These are phyloP conservation scores for Ophthalmolycus amberensis DNA, from an alignment of 2,113 vertebrate genomes.

Conservation along the genomic window DNA sequence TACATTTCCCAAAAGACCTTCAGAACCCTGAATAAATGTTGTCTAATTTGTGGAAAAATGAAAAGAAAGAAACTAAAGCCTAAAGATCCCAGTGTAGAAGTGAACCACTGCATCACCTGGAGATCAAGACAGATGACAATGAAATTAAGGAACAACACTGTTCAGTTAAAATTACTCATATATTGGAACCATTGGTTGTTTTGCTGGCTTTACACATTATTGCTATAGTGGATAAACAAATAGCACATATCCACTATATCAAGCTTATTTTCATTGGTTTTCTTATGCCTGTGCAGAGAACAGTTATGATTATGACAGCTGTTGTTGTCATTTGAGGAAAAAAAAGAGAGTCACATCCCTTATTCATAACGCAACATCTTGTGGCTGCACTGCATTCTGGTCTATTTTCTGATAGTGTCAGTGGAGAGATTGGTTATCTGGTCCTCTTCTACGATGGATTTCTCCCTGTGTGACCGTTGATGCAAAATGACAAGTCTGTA, in stretches of 20 bases:
- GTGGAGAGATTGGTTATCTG: slow-evolving; percentile 42
- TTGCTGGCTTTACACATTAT: slow-evolving; percentile 5
- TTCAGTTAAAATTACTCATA: background rate
- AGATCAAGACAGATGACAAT: background rate
- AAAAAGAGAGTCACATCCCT: slow-evolving; percentile 45
- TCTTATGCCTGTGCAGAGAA: slow-evolving; percentile 29
- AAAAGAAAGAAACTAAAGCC: background rate
- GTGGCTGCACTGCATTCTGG: slow-evolving; percentile 50
- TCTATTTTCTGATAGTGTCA: slow-evolving; percentile 63
- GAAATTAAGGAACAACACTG: background rate
- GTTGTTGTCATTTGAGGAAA: slow-evolving; percentile 57
- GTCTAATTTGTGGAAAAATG: background rate
- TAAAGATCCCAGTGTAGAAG: background rate
- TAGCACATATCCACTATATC: background rate
- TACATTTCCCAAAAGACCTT: slow-evolving; percentile 31
- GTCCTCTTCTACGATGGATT: slow-evolving; percentile 37
- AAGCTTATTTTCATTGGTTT: slow-evolving; percentile 23
- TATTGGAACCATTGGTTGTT: background rate
- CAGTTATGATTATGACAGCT: slow-evolving; percentile 48
- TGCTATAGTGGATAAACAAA: slow-evolving; percentile 15
- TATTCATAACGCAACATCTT: slow-evolving; percentile 49
- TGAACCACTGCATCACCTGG: background rate
- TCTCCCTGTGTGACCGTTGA: slow-evolving; percentile 32
- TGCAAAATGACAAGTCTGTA: slow-evolving; percentile 30
- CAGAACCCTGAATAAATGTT: background rate